phyloP scores from a whole-genome alignment of 2,797 vertebrate genomes.

The Esox lucius region DNA sequence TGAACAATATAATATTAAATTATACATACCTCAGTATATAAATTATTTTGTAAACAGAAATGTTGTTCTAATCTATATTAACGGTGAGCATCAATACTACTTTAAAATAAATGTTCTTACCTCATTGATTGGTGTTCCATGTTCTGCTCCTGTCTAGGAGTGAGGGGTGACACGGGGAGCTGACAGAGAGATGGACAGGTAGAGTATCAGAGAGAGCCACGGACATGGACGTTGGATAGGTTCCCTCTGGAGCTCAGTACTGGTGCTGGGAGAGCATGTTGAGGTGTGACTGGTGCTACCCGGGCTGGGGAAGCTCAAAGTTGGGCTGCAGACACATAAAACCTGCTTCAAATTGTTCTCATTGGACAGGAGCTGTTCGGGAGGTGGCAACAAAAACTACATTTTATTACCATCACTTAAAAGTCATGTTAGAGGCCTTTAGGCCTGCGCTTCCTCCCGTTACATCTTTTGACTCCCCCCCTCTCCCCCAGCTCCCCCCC shows the following conservation, averaged over 20 bases:
- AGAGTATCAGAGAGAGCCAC: slow-evolving; percentile 47
- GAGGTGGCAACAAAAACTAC: slow-evolving; percentile 64
- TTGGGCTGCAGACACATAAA: slow-evolving; percentile 69
- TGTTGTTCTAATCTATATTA: too few relatives aligned
- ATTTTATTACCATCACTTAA: slow-evolving; percentile 77
- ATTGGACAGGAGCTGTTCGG: slow-evolving; percentile 69
- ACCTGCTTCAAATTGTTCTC: slow-evolving; percentile 52
- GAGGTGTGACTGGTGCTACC: slow-evolving; percentile 55
- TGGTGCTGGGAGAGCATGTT: slow-evolving; percentile 72
- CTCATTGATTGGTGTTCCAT: slow-evolving; percentile 66
- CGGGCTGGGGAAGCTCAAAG: slow-evolving; percentile 58
- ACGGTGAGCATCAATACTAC: not conserved
- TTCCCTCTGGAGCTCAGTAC: slow-evolving; percentile 54
- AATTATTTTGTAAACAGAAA: too few relatives aligned
- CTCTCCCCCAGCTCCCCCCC: slow-evolving; percentile 27
- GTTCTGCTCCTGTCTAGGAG: slow-evolving; percentile 47
- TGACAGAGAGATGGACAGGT: slow-evolving; percentile 3
- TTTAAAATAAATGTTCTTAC: slow-evolving; percentile 53
- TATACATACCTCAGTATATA: not conserved
- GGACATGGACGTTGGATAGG: slow-evolving; percentile 25
- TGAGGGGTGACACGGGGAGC: slow-evolving; percentile 32
- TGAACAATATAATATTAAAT: not conserved
- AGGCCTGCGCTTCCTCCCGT: slow-evolving; percentile 35
- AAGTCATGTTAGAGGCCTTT: slow-evolving; percentile 56
- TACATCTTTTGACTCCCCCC: slow-evolving; percentile 33